A percentile compares a stretch with the other conserved stretches of the same genome.
Evolutionary conservation across 1,140 invertebrate genomes (phyloP).

Genomic region (Nylanderia fulva): DNA sequence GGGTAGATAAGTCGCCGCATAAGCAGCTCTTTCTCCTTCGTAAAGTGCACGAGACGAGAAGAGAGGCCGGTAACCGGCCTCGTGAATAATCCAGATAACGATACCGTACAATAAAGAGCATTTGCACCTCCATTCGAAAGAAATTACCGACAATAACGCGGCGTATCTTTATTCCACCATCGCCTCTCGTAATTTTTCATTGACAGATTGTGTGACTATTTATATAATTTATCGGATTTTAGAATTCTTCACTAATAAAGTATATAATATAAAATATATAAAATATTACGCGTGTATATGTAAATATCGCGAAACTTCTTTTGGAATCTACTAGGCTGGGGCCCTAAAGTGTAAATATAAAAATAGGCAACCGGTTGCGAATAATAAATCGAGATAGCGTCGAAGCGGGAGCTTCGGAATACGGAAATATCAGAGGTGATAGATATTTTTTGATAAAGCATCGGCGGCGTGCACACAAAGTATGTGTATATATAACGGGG

Average conservation of each 20-base stretch:
- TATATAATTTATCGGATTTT: too few species aligned
- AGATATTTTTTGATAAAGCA: constrained; percentile 48
- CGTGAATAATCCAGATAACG: constrained; percentile 31
- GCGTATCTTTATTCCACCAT: constrained; percentile 15
- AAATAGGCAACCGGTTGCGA: constrained; percentile 39
- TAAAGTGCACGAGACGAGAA: not conserved
- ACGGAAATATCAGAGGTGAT: constrained; percentile 62
- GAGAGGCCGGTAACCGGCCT: constrained; percentile 25
- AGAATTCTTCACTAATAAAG: too few species aligned
- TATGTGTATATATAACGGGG: constrained; percentile 56
- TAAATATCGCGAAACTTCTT: not conserved
- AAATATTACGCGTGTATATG: too few species aligned
- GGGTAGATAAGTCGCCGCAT: constrained; percentile 12
- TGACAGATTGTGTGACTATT: too few species aligned
- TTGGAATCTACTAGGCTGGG: not conserved
- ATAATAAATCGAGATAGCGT: constrained; percentile 54
- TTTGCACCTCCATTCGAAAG: constrained; percentile 37
- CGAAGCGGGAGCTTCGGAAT: constrained; percentile 32
- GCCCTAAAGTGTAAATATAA: constrained; percentile 46
- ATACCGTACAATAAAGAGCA: constrained; percentile 14
- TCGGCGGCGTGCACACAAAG: constrained; percentile 2
- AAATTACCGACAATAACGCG: constrained; percentile 1
- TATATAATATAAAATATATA: too few species aligned
- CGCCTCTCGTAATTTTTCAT: not conserved
- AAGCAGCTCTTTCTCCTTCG: not conserved